These are phyloP conservation scores for Kryphioiulus occultus DNA, from an alignment of 2,888 invertebrate species.

Conservation along the genomic window DNA sequence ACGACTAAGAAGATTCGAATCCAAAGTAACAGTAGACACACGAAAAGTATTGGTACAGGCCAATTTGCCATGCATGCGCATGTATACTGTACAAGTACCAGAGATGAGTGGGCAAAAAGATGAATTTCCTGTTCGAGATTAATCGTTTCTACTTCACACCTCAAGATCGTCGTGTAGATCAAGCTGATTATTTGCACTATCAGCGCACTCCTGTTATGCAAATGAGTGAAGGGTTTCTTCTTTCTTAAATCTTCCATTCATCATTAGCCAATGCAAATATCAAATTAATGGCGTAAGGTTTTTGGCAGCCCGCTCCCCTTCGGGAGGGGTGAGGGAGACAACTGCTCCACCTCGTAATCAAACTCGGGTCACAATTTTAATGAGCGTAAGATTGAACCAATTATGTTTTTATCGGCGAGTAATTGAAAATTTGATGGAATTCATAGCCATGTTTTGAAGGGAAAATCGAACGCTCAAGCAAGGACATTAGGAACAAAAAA, in stretches of 20 bases:
- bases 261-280: slow-evolving; percentile 40
- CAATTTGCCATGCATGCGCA: not conserved
- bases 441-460: not conserved
- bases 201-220: slow-evolving; percentile 36
- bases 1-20: too few species aligned
- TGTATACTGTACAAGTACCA: not conserved
- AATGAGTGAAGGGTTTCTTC: slow-evolving; percentile 36
- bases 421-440: not conserved
- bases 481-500: not conserved
- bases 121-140: slow-evolving; percentile 21
- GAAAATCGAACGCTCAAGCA: not conserved
- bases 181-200: slow-evolving; percentile 16
- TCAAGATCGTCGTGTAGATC: slow-evolving; percentile 36
- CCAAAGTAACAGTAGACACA: too few species aligned
- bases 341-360: slow-evolving; percentile 40
- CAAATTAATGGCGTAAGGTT: slow-evolving; percentile 13
- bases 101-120: slow-evolving; percentile 34
- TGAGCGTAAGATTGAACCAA: slow-evolving; percentile 39
- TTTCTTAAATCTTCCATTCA: slow-evolving; percentile 27
- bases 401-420: slow-evolving; percentile 27
- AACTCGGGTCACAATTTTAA: slow-evolving; percentile 36
- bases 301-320: slow-evolving; percentile 17
- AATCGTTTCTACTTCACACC: slow-evolving; percentile 40
- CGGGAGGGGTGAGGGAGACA: not conserved
- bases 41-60: too few species aligned